phyloP scores from a whole-genome alignment of 2,888 invertebrate species.

The Antitype chi region DNA sequence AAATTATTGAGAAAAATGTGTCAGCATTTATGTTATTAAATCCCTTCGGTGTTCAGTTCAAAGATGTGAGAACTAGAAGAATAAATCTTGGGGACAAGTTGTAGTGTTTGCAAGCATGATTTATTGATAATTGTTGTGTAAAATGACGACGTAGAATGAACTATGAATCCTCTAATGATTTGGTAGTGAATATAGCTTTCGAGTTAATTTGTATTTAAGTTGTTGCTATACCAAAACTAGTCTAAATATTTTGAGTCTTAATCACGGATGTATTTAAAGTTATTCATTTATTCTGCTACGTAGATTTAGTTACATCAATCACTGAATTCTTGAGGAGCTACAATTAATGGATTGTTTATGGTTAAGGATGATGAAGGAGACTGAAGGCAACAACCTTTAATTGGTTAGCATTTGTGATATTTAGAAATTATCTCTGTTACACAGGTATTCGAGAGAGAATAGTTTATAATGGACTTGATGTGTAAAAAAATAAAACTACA shows the following conservation, averaged over 20 bases:
- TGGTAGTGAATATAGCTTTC: constrained; percentile 48
- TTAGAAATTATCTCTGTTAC: background rate
- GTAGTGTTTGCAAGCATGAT: constrained; percentile 61
- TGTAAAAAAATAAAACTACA: no score
- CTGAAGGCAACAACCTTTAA: constrained; percentile 29
- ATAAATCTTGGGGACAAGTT: constrained; percentile 69
- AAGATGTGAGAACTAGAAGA: constrained; percentile 61
- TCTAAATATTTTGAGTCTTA: constrained; percentile 42
- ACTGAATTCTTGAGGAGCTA: constrained; percentile 44
- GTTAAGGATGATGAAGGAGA: constrained; percentile 21
- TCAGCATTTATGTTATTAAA: constrained; percentile 73
- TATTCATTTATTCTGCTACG: constrained; percentile 51
- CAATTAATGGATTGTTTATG: constrained; percentile 52
- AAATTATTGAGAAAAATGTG: constrained; percentile 79
- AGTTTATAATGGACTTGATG: background rate
- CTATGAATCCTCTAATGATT: constrained; percentile 57
- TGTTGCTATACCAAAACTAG: constrained; percentile 24
- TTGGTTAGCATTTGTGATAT: background rate
- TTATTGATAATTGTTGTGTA: constrained; percentile 62
- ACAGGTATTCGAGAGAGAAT: background rate
- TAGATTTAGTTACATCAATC: constrained; percentile 56
- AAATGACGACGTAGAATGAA: constrained; percentile 54
- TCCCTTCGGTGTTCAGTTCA: constrained; percentile 67
- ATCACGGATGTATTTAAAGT: constrained; percentile 41
- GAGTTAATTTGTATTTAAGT: constrained; percentile 49